Evolutionary conservation across 2,113 vertebrate species (phyloP), one percentile per base, ranked within the genome.

Genomic region (Chaetura pelagica): DNA sequence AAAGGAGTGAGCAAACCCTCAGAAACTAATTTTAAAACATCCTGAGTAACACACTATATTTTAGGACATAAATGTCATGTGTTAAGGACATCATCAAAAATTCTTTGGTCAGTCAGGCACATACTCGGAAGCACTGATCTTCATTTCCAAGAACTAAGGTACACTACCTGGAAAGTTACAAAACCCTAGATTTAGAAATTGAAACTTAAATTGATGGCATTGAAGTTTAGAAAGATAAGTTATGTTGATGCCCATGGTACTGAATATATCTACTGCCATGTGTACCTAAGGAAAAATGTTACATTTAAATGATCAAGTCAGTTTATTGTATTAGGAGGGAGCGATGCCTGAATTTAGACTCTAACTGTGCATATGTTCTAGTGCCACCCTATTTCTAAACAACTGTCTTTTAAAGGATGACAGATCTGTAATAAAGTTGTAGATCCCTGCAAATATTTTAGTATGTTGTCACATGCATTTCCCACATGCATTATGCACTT

Each of bases 401-500:
- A 49, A 32, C 20, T 24, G 27, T 52, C 21, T 61, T 90, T 61
- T 54, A 20, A 61, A 76, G n/a, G 30, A 13, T 4, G 19, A 64
- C 5, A 24, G 38, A 38, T 55, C 18, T 24, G 6, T 30, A 62
- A 44, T 20, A 90, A 62, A 34, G 27, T 54, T 77, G 54, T 14
- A 78, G 51, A 78, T 44, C 20, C 30, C 27, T 38, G 52, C 48
- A 57, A 67, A 67, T 2, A 0, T 51, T 67, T 49, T 30, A 16
- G 19, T 30, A 12, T 44, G 54, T 71, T 71, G 21, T 32, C 40
- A 34, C 18, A 21, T 17, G 6, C 12, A 9, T 61, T 55, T 51
- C 57, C 26, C 26, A 40, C 10, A 2, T 0, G 0, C 3, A 20
- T 24, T 21, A 63, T 15, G 1, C 5, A 1, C 29, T 77, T 55